phyloP scores from a whole-genome alignment of 2,888 invertebrate genomes.

The Pegoplata infirma region DNA sequence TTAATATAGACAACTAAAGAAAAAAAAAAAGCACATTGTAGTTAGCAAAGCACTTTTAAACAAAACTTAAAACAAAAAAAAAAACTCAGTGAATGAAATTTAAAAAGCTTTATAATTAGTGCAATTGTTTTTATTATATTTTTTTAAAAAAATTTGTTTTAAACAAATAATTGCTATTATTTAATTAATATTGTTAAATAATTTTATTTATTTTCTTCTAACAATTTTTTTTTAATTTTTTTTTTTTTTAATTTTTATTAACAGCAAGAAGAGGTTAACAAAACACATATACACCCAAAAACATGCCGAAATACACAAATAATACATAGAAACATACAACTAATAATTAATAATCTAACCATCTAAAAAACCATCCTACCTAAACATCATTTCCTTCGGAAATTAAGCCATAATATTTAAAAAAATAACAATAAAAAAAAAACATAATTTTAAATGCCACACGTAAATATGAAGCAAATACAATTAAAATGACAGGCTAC shows the following conservation, averaged over 20 bases:
- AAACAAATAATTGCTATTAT: constrained; percentile 25
- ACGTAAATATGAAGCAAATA: constrained; percentile 27
- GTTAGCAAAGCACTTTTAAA: constrained; percentile 56
- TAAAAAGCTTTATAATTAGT: constrained; percentile 59
- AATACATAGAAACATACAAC: constrained; percentile 30
- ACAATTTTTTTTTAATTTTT: background rate
- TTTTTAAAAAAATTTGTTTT: constrained; percentile 19
- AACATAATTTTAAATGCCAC: constrained; percentile 33
- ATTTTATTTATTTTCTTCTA: constrained; percentile 41
- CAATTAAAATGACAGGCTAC: background rate
- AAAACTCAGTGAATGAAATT: constrained; percentile 56
- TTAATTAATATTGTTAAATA: constrained; percentile 9
- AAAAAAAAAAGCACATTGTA: constrained; percentile 47
- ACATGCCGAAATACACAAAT: constrained; percentile 3
- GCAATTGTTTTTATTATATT: constrained; percentile 63
- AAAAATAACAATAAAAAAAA: constrained; percentile 47
- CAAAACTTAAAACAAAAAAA: constrained; percentile 44
- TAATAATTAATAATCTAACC: background rate
- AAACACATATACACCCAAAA: background rate
- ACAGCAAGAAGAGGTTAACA: constrained; percentile 49
- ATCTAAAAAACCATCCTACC: background rate
- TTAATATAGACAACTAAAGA: constrained; percentile 20
- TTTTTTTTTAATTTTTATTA: constrained; percentile 38
- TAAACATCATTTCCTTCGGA: constrained; percentile 7
- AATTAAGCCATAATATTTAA: constrained; percentile 22